These are phyloP conservation scores for Phyllostomus discolor DNA, from an alignment of 2,113 vertebrate species.

Conservation along the genomic window DNA sequence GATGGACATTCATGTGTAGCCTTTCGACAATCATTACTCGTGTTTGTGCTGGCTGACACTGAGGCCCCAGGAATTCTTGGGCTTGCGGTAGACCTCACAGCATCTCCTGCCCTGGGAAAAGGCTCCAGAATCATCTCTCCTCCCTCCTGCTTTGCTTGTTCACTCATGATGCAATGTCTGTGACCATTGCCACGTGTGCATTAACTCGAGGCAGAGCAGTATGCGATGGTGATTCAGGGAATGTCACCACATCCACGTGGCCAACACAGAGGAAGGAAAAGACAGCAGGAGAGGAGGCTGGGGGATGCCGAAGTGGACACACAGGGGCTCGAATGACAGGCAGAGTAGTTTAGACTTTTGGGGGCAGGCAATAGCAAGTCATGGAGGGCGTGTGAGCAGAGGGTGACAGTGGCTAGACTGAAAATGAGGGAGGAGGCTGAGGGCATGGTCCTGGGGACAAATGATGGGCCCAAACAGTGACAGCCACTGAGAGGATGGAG, in stretches of 20 bases:
- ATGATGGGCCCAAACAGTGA: background rate
- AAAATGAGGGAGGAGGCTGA: background rate
- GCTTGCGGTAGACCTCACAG: too few relatives aligned
- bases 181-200: fast-evolving
- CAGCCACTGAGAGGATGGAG: background rate
- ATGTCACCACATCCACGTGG: background rate
- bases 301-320: background rate
- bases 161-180: background rate
- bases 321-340: background rate
- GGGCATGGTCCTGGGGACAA: background rate
- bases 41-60: background rate
- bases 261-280: background rate
- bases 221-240: background rate
- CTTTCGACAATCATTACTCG: background rate
- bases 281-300: background rate
- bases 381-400: background rate
- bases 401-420: background rate
- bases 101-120: background rate
- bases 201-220: too few relatives aligned
- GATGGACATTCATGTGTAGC: background rate
- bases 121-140: background rate
- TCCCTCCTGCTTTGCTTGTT: background rate
- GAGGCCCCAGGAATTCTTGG: background rate
- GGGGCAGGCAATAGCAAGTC: background rate
- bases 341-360: background rate